Conservation (phyloP, 2,888 invertebrate species). For the Notodonta dromedarius region DNA sequence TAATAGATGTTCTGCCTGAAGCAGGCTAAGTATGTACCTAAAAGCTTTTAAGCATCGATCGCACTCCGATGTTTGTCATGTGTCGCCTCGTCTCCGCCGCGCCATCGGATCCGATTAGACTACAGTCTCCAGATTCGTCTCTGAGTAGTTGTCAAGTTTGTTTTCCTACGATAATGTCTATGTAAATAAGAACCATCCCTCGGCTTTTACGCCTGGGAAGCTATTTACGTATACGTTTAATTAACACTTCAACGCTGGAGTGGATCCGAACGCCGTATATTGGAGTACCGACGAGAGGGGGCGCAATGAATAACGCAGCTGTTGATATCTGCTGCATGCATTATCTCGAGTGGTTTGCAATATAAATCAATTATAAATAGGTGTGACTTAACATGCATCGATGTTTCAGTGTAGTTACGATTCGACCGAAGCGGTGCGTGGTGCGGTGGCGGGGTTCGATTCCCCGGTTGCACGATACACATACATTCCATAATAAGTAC, state of each 20-base stretch:
- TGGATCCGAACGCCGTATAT: constrained; percentile 43
- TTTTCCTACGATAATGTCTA: constrained; percentile 71
- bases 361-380: constrained; percentile 43
- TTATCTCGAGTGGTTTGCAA: constrained; percentile 49
- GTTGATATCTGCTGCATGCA: constrained; percentile 47
- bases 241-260: constrained; percentile 63
- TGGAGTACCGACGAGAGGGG: constrained; percentile 31
- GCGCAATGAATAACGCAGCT: constrained; percentile 43
- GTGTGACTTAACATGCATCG: constrained; percentile 41
- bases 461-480: constrained; percentile 52
- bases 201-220: constrained; percentile 49
- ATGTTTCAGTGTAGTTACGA: constrained; percentile 47
- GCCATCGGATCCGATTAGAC: constrained; percentile 29
- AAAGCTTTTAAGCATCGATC: constrained; percentile 56
- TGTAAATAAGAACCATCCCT: constrained; percentile 65
- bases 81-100: constrained; percentile 46
- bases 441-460: constrained; percentile 44
- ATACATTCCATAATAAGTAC: background rate
- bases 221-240: constrained; percentile 67
- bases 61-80: constrained; percentile 59
- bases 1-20: background rate
- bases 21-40: background rate
- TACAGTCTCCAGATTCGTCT: constrained; percentile 33
- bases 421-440: constrained; percentile 52
- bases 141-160: constrained; percentile 67